These are phyloP conservation scores for Chloropsis hardwickii DNA, from an alignment of 2,113 vertebrate genomes.

Conservation along the genomic window DNA sequence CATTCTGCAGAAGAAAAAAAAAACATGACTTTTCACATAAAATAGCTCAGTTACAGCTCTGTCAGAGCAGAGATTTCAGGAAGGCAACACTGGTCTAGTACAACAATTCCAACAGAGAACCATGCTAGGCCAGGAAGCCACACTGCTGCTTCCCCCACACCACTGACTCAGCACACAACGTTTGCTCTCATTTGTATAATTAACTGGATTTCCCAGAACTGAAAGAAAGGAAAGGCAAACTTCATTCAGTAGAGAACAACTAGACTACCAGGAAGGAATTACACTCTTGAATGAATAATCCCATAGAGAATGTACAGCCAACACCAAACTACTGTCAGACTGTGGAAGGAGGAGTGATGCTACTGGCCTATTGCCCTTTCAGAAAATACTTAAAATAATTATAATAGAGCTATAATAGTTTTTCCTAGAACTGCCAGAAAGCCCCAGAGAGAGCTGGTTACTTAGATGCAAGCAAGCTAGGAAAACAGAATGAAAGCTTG, in stretches of 20 bases:
- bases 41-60: background rate
- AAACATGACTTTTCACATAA: background rate
- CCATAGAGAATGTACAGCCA: background rate
- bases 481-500: background rate
- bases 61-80: background rate
- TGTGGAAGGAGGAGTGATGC: background rate
- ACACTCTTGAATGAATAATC: conserved; percentile 3
- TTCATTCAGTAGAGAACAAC: background rate
- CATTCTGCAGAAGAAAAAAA: background rate
- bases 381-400: background rate
- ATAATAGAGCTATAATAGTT: background rate
- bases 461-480: background rate
- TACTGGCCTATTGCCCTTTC: background rate
- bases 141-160: background rate
- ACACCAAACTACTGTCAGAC: background rate
- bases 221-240: conserved; percentile 12
- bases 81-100: background rate
- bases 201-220: conserved; percentile 53
- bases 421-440: background rate
- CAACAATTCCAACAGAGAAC: background rate
- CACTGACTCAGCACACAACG: background rate
- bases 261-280: conserved; percentile 31
- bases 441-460: background rate
- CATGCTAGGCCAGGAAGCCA: background rate
- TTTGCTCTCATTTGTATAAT: background rate